Percentiles rank a stretch among this genome's conserved stretches.
Conservation (phyloP, 2,797 vertebrate genomes). For the Epinephelus coioides region DNA sequence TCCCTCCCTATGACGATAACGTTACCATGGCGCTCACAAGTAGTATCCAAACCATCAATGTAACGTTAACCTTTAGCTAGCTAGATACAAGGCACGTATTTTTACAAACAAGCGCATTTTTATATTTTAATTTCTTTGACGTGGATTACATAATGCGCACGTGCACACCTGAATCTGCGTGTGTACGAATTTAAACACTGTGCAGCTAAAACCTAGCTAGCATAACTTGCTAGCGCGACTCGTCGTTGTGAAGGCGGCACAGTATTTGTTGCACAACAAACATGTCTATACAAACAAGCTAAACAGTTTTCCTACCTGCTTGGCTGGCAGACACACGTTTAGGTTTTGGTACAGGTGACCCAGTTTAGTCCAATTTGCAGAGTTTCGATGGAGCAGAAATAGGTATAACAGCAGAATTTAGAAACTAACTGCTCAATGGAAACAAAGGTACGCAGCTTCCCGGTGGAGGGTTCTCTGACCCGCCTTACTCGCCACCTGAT, state of each 20-base stretch:
- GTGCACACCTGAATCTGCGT: not conserved
- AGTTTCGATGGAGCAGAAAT: conserved; percentile 36
- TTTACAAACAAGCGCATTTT: not conserved
- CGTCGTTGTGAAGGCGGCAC: conserved; percentile 50
- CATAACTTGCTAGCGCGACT: conserved; percentile 64
- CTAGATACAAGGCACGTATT: not conserved
- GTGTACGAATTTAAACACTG: conserved; percentile 38
- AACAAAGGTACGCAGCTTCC: conserved; percentile 91
- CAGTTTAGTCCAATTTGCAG: not conserved
- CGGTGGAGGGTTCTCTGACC: conserved; percentile 54
- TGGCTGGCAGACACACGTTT: conserved; percentile 50
- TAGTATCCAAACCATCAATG: conserved; percentile 44
- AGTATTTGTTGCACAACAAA: conserved; percentile 59
- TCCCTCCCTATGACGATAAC: conserved; percentile 21
- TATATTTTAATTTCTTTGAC: accelerated
- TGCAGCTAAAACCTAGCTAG: conserved; percentile 57
- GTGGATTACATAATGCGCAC: not conserved
- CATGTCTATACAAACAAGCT: conserved; percentile 65
- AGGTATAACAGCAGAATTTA: conserved; percentile 47
- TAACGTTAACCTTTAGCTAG: not conserved
- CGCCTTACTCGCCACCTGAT: too few relatives aligned
- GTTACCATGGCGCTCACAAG: conserved; percentile 35
- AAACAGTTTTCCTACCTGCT: conserved; percentile 84
- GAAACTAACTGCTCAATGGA: conserved; percentile 78
- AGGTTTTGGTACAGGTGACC: conserved; percentile 1